These are phyloP conservation scores for Neosilurus hyrtlii DNA, from an alignment of 2,797 vertebrate species.

Conservation along the genomic window DNA sequence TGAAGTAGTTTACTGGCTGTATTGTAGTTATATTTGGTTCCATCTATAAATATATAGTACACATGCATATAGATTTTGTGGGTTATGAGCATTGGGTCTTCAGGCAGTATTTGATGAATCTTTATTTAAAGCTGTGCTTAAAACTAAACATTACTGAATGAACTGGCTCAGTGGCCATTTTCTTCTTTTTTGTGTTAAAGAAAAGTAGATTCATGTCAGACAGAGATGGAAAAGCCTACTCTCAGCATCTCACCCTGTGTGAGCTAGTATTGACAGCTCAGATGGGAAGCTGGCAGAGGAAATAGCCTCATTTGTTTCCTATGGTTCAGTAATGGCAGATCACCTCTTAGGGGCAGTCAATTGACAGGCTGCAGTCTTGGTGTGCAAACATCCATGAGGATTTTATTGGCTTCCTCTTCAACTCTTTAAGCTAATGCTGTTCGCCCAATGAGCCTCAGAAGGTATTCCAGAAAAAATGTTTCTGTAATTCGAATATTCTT, in stretches of 20 bases:
- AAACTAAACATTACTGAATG: constrained; percentile 22
- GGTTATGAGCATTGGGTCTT: neutral
- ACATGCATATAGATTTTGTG: neutral
- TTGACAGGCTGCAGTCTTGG: constrained; percentile 74
- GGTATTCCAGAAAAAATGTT: constrained; percentile 71
- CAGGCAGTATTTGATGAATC: neutral
- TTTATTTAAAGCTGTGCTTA: neutral
- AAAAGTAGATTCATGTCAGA: constrained; percentile 32
- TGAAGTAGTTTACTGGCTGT: neutral
- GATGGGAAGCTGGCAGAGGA: constrained; percentile 74
- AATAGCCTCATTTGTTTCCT: constrained; percentile 80
- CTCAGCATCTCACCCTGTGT: constrained; percentile 63
- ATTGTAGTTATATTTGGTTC: neutral
- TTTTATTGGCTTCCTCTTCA: constrained; percentile 73
- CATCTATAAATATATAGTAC: neutral
- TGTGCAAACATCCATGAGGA: constrained; percentile 75
- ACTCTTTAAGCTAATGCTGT: constrained; percentile 69
- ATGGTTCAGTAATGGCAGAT: constrained; percentile 76
- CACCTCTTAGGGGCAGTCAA: constrained; percentile 73
- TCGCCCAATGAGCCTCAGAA: constrained; percentile 72
- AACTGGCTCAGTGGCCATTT: constrained; percentile 26
- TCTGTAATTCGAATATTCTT: constrained; percentile 55
- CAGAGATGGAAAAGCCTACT: constrained; percentile 39
- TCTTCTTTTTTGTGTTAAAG: constrained; percentile 30
- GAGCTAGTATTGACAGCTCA: constrained; percentile 77